Evolutionary conservation across 2,888 invertebrate genomes (phyloP).

Genomic region (Acanthopleura granulata): DNA sequence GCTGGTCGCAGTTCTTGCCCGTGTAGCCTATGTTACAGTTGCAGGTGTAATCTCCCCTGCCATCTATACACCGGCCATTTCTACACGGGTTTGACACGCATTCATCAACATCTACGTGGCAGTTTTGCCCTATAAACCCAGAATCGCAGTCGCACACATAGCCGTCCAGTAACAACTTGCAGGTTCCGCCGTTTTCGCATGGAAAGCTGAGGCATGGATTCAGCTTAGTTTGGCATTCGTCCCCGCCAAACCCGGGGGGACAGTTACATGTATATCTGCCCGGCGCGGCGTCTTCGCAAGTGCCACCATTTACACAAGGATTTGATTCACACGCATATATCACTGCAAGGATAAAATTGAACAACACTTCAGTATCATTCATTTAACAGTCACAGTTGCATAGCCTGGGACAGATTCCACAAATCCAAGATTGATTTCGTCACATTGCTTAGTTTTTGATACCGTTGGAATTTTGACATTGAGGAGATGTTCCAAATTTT

Average conservation of each 20-base stretch:
- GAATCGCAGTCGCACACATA: background rate
- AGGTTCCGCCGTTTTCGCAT: conserved; percentile 16
- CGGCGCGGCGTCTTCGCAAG: background rate
- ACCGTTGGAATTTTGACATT: too few relatives aligned
- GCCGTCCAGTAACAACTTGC: background rate
- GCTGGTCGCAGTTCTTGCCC: conserved; percentile 19
- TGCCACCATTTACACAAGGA: conserved; percentile 5
- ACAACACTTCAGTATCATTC: too few relatives aligned
- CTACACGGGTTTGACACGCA: conserved; percentile 21
- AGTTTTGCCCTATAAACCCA: background rate
- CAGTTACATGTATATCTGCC: conserved; percentile 9
- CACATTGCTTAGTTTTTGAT: too few relatives aligned
- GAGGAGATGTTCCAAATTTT: too few relatives aligned
- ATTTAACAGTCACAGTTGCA: too few relatives aligned
- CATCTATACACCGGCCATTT: conserved; percentile 19
- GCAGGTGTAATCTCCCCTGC: conserved; percentile 21
- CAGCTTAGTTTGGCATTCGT: background rate
- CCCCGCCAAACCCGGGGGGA: background rate
- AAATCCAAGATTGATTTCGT: too few relatives aligned
- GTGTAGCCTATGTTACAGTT: conserved; percentile 20
- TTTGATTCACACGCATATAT: conserved; percentile 3
- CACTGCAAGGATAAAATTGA: background rate
- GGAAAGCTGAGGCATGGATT: background rate
- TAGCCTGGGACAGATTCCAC: too few relatives aligned
- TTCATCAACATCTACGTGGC: conserved; percentile 24